Evolutionary conservation across 1,140 invertebrate genomes (phyloP).

Genomic region (Hylaeus volcanicus): DNA sequence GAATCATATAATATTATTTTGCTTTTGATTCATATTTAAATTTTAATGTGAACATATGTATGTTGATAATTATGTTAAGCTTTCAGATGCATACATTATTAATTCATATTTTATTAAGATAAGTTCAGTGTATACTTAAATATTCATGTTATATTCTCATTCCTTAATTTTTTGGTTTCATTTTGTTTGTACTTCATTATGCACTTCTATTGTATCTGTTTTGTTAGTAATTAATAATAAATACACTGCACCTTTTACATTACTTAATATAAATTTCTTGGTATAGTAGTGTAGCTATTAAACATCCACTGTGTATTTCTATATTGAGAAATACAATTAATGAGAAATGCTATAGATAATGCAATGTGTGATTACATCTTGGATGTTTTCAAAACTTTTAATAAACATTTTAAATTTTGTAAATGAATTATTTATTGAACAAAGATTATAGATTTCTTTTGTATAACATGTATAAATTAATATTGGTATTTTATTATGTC

Average conservation of each 20-base stretch:
- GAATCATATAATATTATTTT: background rate
- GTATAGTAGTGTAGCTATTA: background rate
- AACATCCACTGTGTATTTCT: background rate
- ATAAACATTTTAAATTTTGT: background rate
- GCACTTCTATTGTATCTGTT: background rate
- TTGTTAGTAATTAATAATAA: background rate
- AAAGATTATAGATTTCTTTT: background rate
- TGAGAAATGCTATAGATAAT: background rate
- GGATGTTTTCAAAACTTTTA: background rate
- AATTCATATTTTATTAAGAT: background rate
- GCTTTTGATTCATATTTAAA: background rate
- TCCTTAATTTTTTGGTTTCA: background rate
- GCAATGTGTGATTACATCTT: background rate
- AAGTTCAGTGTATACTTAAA: background rate
- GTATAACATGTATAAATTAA: background rate
- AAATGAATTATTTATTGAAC: background rate
- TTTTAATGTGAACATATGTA: background rate
- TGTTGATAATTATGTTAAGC: background rate
- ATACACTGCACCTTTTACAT: background rate
- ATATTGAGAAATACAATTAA: background rate
- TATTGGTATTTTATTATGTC: slow-evolving; percentile 7
- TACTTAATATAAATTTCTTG: background rate
- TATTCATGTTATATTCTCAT: background rate
- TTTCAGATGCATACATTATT: background rate
- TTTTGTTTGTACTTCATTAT: no score